Percentiles rank a stretch among this genome's conserved stretches.
These are phyloP conservation scores for Agrilus cyanescens DNA, from an alignment of 2,888 invertebrate genomes.

Conservation along the genomic window DNA sequence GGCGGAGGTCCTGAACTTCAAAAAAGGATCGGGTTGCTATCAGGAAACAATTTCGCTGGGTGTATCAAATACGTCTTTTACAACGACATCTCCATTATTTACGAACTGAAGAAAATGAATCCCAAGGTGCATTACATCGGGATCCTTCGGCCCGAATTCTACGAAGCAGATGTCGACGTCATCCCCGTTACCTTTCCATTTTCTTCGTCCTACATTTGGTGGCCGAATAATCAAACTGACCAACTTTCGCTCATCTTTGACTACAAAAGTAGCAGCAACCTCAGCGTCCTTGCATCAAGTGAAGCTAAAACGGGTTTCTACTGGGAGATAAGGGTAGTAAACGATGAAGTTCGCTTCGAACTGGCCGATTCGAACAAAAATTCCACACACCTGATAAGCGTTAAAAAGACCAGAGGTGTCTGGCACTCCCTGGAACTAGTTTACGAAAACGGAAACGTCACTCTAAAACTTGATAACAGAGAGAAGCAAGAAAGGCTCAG, in stretches of 20 bases:
- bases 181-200: constrained; percentile 88
- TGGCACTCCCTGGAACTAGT: constrained; percentile 77
- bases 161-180: constrained; percentile 71
- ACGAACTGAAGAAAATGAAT: constrained; percentile 73
- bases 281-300: constrained; percentile 77
- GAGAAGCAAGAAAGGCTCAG: constrained; percentile 48
- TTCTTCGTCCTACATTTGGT: constrained; percentile 82
- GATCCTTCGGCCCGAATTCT: constrained; percentile 68
- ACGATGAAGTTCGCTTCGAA: constrained; percentile 77
- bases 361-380: constrained; percentile 65
- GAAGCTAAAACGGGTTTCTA: constrained; percentile 68
- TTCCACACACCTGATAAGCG: constrained; percentile 64
- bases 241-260: constrained; percentile 71
- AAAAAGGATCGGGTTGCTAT: constrained; percentile 60
- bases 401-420: constrained; percentile 66
- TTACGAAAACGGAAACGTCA: constrained; percentile 62
- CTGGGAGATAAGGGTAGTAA: constrained; percentile 80
- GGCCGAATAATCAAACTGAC: constrained; percentile 65
- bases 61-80: constrained; percentile 86
- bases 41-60: constrained; percentile 51
- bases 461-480: constrained; percentile 62
- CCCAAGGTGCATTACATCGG: constrained; percentile 49
- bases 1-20: constrained; percentile 63
- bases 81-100: constrained; percentile 84
- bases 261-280: constrained; percentile 69